Percentiles rank a stretch among this genome's conserved stretches.
phyloP scores from a whole-genome alignment of 1,140 invertebrate species.

The Atta colombica region DNA sequence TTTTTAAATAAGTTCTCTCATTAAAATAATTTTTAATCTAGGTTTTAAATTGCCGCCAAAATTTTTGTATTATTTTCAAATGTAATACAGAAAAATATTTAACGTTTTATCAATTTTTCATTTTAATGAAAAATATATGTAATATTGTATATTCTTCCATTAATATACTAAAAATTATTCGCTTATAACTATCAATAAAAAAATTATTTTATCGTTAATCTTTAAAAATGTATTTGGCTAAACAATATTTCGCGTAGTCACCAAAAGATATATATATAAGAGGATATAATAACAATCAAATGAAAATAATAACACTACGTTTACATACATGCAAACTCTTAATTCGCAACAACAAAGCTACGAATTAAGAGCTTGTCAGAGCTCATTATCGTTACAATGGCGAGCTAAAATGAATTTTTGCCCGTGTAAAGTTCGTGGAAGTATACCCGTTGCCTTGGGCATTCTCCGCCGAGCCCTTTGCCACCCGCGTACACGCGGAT shows the following conservation, averaged over 20 bases:
- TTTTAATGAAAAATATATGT: too few relatives aligned
- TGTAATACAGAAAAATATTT: too few relatives aligned
- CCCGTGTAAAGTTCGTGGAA: slow-evolving; percentile 21
- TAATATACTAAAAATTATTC: background rate
- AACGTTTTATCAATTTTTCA: too few relatives aligned
- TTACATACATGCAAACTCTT: background rate
- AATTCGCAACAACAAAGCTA: slow-evolving; percentile 19
- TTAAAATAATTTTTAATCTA: too few relatives aligned
- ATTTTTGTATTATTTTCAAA: too few relatives aligned
- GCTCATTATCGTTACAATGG: slow-evolving; percentile 38
- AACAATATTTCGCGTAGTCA: background rate
- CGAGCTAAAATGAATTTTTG: slow-evolving; percentile 54
- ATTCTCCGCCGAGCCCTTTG: background rate
- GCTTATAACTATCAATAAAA: background rate
- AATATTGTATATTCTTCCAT: background rate
- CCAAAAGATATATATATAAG: too few relatives aligned
- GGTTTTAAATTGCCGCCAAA: too few relatives aligned
- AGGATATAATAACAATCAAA: background rate
- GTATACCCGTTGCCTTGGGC: slow-evolving; percentile 37
- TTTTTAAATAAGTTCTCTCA: too few relatives aligned
- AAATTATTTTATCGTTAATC: too few relatives aligned
- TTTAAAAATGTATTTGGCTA: background rate
- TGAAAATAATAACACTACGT: slow-evolving; percentile 9
- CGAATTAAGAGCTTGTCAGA: slow-evolving; percentile 41
- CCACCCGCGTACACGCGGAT: background rate